Base-by-base conservation (phyloP, 2,888 invertebrate species). In the Gryllus longicercus region DNA sequence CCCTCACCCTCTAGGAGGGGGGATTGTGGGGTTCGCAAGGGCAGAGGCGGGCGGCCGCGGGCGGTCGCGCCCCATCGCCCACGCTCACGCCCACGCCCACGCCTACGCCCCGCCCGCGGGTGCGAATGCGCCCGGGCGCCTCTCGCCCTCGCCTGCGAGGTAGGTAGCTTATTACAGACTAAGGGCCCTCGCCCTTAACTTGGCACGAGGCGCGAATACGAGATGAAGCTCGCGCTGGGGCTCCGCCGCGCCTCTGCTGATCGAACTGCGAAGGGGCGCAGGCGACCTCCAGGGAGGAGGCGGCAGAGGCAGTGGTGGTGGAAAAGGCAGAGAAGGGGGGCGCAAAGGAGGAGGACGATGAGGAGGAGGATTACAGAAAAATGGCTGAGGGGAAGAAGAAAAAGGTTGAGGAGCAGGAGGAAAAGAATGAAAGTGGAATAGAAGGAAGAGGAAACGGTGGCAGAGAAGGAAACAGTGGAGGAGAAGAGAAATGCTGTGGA, bases 141-240 rank as follows among this genome's bases (percentile, higher is more conserved):
- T 38, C 38, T 5, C 38, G 38, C 16, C 63, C 63, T 18, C 16
- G 63, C 63, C 63, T 4, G n/a, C 63, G 63, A 63, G 63, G 63
- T 14, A 63, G 63, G 63, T 63, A 63, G 63, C 63, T 63, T 63
- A 63, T 63, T 63, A 63, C 63, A 63, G 63, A 63, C 63, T 63
- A 63, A 63, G 63, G 63, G 63, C 63, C 63, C 63, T 63, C 63
- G 63, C 63, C 63, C 63, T 63, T 63, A 63, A 63, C 63, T 63
- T 63, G 63, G 63, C 63, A n/a, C 63, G 63, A 16, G 63, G 12
- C 63, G 63, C 63, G 63, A 63, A 63, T 63, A 63, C 63, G 63
- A 18, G 63, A 63, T 63, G 63, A 63, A 63, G 63, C 63, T n/a
- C 63, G 63, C 38, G 63, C 63, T 4, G 16, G 16, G 14, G 63